Evolutionary conservation across 2,888 invertebrate genomes (phyloP).

Genomic region (Acrobasis consociella): DNA sequence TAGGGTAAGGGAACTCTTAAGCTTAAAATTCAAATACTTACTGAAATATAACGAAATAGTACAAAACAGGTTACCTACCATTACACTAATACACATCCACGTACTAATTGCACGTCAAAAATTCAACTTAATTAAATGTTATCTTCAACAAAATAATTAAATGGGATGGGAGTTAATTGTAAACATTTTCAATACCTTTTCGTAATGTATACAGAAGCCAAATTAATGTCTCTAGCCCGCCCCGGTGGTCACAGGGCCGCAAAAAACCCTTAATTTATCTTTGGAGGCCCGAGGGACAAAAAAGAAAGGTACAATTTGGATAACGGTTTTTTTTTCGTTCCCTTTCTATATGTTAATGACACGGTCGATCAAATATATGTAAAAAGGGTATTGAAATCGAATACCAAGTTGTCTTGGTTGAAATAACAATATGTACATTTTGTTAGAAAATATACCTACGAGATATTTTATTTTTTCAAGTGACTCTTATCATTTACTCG

Average conservation of each 20-base stretch:
- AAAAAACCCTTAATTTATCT: slow-evolving; percentile 59
- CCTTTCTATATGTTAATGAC: slow-evolving; percentile 68
- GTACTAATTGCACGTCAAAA: neutral
- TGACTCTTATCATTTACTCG: no score
- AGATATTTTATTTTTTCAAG: no score
- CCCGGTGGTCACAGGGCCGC: slow-evolving; percentile 48
- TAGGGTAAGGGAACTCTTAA: no score
- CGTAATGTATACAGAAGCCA: slow-evolving; percentile 48
- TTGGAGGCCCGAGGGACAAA: slow-evolving; percentile 52
- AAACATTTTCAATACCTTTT: slow-evolving; percentile 44
- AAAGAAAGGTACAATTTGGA: slow-evolving; percentile 56
- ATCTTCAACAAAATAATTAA: slow-evolving; percentile 2
- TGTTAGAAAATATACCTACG: slow-evolving; percentile 25
- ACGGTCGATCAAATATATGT: slow-evolving; percentile 62
- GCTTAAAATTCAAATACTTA: neutral
- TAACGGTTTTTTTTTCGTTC: slow-evolving; percentile 54
- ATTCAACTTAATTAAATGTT: neutral
- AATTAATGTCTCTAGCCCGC: slow-evolving; percentile 51
- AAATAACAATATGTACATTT: slow-evolving; percentile 42
- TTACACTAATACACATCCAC: no score
- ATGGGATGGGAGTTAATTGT: slow-evolving; percentile 38
- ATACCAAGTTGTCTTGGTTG: slow-evolving; percentile 48
- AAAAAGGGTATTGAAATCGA: slow-evolving; percentile 54
- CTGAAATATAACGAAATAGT: neutral
- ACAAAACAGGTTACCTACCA: neutral